Base-by-base conservation (phyloP, 2,888 invertebrate genomes). In the Allacma fusca region DNA sequence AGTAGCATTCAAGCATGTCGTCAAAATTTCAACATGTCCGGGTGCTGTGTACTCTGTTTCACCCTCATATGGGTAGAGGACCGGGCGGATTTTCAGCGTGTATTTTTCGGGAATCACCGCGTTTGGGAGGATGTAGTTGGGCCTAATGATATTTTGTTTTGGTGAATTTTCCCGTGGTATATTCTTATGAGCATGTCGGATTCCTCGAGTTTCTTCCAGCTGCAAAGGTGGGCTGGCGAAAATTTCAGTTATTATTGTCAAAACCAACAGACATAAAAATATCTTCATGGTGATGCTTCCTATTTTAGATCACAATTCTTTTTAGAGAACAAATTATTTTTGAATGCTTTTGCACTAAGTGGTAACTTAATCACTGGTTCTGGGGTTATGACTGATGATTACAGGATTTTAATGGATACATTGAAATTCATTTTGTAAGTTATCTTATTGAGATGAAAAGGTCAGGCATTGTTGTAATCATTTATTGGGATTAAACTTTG, bases 1-100 rank as follows among this genome's bases (percentile, higher is more conserved):
- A 9, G 73, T 74, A 12, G 24, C 7, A 9, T 13, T 43, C 19
- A 43, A 23, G 21, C 29, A 28, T 1, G 70, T 71, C 29, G 78
- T 76, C 43, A 57, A 24, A n/a, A 79, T 80, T 29, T 59, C 57
- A 4, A 80, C 72, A 57, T 79, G 76, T 21, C 81, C 81, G 19
- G 80, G 80, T 64, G 80, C 80, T 19, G 81, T 81, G 19, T 70
- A 81, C 50, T 74, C 67, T 29, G 69, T 62, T 0, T 75, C 78
- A 28, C 9, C 24, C 9, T 62, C 76, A 7, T 34, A 67, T 0
- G 50, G 50, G 16, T 73, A 74, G 40, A 81, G 43, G 64, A 79
- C 77, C 19, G 79, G 79, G 19, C 77, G 76, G 21, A 81, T 75
- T 57, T 75, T 69, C n/a, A 81, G 43, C 0, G 72, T 64, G 24